phyloP scores from a whole-genome alignment of 2,888 invertebrate genomes.

The Drosophila kambysellisi region DNA sequence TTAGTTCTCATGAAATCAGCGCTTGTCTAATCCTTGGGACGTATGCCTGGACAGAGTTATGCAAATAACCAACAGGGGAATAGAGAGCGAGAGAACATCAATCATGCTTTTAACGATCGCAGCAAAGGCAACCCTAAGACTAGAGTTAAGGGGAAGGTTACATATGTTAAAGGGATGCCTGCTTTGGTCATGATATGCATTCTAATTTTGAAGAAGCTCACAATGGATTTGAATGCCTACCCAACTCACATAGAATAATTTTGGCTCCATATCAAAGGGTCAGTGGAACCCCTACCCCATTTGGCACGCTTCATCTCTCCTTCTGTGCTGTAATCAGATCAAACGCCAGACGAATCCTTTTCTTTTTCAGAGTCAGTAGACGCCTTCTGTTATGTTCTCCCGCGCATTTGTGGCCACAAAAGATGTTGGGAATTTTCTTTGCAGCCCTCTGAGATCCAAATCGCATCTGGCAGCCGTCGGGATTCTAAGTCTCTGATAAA shows the following conservation, averaged over 20 bases:
- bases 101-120: conserved; percentile 69
- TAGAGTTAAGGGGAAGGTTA: not conserved
- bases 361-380: too few species aligned
- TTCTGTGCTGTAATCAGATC: conserved; percentile 38
- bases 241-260: too few species aligned
- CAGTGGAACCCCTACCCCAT: not conserved
- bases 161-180: conserved; percentile 36
- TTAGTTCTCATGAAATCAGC: conserved; percentile 65
- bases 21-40: conserved; percentile 48
- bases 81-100: conserved; percentile 49
- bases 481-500: conserved; percentile 11
- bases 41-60: conserved; percentile 40
- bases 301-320: conserved; percentile 19
- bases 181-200: conserved; percentile 63
- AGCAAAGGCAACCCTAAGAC: conserved; percentile 11
- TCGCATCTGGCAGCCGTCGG: conserved; percentile 52
- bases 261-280: conserved; percentile 43
- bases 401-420: conserved; percentile 69
- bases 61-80: conserved; percentile 53
- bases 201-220: conserved; percentile 54
- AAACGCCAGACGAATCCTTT: conserved; percentile 56
- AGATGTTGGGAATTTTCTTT: conserved; percentile 30
- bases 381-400: conserved; percentile 47
- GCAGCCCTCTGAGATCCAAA: conserved; percentile 44
- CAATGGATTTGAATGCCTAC: conserved; percentile 17